phyloP scores from a whole-genome alignment of 2,113 vertebrate genomes.

The Scartelaos histophorus region DNA sequence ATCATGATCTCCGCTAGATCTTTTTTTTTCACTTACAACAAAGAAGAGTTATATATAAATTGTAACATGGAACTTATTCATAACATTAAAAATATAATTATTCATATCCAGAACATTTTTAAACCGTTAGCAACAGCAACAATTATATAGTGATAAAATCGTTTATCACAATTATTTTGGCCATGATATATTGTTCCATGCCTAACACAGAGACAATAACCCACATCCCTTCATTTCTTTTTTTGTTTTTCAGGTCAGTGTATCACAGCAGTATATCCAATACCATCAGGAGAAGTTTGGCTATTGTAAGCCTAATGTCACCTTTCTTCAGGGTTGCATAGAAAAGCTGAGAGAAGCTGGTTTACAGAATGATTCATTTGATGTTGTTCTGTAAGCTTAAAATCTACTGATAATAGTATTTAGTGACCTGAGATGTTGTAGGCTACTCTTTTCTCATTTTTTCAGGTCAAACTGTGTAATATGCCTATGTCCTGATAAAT shows the following conservation, averaged over 20 bases:
- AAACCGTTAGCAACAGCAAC: no score
- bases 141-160: no score
- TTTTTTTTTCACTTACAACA: no score
- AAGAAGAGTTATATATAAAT: no score
- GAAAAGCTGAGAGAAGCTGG: slow-evolving; percentile 72
- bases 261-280: slow-evolving; percentile 58
- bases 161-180: no score
- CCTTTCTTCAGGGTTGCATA: slow-evolving; percentile 72
- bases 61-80: no score
- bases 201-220: neutral
- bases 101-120: no score
- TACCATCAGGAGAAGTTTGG: slow-evolving; percentile 75
- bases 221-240: neutral
- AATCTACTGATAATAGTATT: neutral
- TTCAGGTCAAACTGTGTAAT: slow-evolving; percentile 78
- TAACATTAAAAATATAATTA: no score
- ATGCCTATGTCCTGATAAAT: slow-evolving; percentile 77
- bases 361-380: slow-evolving; percentile 61
- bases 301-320: slow-evolving; percentile 65
- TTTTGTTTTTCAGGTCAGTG: slow-evolving; percentile 47
- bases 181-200: no score
- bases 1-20: no score
- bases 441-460: neutral
- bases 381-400: slow-evolving; percentile 68
- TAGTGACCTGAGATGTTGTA: neutral